phyloP scores from a whole-genome alignment of 2,113 vertebrate species.

The Triplophysa dalaica region DNA sequence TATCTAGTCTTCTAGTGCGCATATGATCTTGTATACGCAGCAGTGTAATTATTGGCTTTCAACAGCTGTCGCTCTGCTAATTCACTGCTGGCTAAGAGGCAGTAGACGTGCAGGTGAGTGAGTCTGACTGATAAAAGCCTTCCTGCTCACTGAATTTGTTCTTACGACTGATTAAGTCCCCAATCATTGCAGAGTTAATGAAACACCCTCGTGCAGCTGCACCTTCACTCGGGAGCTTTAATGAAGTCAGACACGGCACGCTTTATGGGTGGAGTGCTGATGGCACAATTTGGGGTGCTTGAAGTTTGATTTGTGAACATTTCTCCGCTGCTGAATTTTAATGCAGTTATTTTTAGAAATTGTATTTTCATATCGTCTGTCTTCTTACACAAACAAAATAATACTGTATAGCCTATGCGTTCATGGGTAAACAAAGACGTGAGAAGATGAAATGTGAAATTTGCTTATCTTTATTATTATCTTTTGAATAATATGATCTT shows the following conservation, averaged over 20 bases:
- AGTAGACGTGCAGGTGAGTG: constrained; percentile 74
- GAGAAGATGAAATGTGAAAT: too few species aligned
- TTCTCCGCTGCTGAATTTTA: constrained; percentile 15
- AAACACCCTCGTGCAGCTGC: constrained; percentile 52
- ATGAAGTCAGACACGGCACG: constrained; percentile 24
- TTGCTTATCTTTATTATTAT: too few species aligned
- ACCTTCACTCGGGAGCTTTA: constrained; percentile 14
- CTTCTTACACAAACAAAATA: background rate
- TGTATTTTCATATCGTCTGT: background rate
- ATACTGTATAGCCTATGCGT: background rate
- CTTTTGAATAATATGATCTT: too few species aligned
- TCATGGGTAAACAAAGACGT: background rate
- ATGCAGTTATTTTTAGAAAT: constrained; percentile 58
- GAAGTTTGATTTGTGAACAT: constrained; percentile 28
- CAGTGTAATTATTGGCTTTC: constrained; percentile 15
- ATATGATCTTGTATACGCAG: background rate
- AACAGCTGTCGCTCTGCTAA: constrained; percentile 20
- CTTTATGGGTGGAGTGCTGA: constrained; percentile 35
- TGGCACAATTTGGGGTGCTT: constrained; percentile 43
- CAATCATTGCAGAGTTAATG: constrained; percentile 69
- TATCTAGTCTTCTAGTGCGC: background rate
- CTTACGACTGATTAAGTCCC: constrained; percentile 71
- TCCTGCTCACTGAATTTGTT: constrained; percentile 74
- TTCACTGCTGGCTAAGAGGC: constrained; percentile 67
- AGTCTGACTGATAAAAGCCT: constrained; percentile 77